phyloP scores from a whole-genome alignment of 2,797 vertebrate species.

The Artibeus jamaicensis region DNA sequence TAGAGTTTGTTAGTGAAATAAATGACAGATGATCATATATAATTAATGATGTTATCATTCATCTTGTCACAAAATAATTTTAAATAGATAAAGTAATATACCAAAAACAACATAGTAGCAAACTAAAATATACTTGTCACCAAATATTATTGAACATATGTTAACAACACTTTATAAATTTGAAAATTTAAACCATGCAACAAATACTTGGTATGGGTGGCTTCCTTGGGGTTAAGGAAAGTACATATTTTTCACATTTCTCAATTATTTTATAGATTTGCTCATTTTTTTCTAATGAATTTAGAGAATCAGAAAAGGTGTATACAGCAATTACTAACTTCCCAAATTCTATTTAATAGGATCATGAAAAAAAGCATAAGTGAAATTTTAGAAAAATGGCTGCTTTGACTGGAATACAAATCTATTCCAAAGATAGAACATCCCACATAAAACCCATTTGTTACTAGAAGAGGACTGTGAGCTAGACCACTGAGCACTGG shows the following conservation, averaged over 20 bases:
- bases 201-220: not conserved
- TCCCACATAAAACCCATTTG: not conserved
- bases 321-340: not conserved
- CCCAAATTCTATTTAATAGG: not conserved
- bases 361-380: not conserved
- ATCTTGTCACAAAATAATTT: not conserved
- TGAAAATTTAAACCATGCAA: not conserved
- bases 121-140: not conserved
- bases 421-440: not conserved
- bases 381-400: not conserved
- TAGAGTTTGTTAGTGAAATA: not conserved
- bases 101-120: not conserved
- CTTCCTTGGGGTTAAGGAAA: not conserved
- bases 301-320: not conserved
- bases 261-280: not conserved
- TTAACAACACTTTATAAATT: not conserved
- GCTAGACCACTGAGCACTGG: no score
- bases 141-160: not conserved
- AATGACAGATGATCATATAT: not conserved
- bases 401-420: not conserved
- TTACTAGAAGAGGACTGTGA: no score
- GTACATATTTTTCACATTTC: not conserved
- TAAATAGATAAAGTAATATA: not conserved
- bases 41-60: not conserved
- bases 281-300: not conserved